Evolutionary conservation across 2,113 vertebrate genomes (phyloP), one percentile per base, ranked within the genome.

Genomic region (Propithecus coquereli): DNA sequence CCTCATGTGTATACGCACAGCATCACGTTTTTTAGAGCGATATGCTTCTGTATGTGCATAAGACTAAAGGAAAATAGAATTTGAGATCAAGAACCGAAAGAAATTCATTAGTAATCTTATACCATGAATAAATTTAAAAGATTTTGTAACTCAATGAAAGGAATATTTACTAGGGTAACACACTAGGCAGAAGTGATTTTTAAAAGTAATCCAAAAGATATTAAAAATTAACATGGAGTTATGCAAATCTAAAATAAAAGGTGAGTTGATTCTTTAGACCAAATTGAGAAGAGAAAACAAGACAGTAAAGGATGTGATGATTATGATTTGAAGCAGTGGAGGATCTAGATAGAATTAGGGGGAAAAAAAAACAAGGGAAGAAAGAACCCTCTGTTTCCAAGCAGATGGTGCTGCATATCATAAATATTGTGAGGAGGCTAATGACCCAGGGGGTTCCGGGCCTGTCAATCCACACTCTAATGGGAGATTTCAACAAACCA

Each of bases 11-110:
- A 22, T 16, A 50, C 8, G 34, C 50, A 87, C 8, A 61, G 12
- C 27, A 17, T 74, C 23, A 20, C 8, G 17, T 73, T 86, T 87
- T 84, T 85, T 50, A 52, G 52, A 90, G 37, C 89, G 79, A 59
- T 34, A 10, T 18, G 9, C 45, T 54, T 54, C 47, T 87, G 1
- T 52, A 13, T 77, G 68, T 63, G 47, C 22, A 11, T 50, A 82
- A 91, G n/a, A 65, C 43, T 23, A 47, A 90, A 80, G n/a, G 66
- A 77, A 96, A 96, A 90, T 45, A 81, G 54, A 90, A 94, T 86
- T 73, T 88, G 61, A 79, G 25, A 45, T 30, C n/a, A 94, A 74
- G 22, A 87, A 61, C 88, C 34, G 8, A 59, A 91, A 80, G 40
- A 93, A 91, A 82, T 70, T 84, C n/a, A 76, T 94, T 68, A 90